These are phyloP conservation scores for Drepanosiphum platanoidis DNA, from an alignment of 2,888 invertebrate genomes.

Conservation along the genomic window DNA sequence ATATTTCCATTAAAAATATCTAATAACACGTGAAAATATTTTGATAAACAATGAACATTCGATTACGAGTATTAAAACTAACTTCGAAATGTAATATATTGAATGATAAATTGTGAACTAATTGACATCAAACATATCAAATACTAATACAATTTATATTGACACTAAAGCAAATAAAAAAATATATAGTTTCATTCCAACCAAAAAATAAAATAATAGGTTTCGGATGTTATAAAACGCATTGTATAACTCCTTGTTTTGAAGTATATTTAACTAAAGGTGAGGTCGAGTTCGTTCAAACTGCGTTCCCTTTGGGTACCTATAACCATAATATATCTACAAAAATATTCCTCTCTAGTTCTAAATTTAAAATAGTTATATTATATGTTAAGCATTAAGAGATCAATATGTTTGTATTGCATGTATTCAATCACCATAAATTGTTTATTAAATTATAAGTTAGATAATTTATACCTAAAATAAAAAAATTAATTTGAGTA, in stretches of 20 bases:
- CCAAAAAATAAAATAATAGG: conserved; percentile 15
- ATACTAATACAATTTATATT: neutral
- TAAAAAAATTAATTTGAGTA: too few relatives aligned
- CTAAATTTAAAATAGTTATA: neutral
- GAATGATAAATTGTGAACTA: neutral
- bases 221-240: conserved; percentile 41
- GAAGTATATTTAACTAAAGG: conserved; percentile 23
- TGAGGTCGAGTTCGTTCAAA: conserved; percentile 30
- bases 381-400: neutral
- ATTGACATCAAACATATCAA: neutral
- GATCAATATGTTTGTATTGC: neutral
- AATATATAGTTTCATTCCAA: neutral
- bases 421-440: too few relatives aligned
- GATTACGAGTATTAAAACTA: too few relatives aligned
- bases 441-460: too few relatives aligned
- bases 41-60: too few relatives aligned
- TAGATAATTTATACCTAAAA: too few relatives aligned
- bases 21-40: too few relatives aligned
- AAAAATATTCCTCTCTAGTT: neutral
- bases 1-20: too few relatives aligned
- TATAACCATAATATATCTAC: neutral
- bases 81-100: neutral
- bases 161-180: neutral
- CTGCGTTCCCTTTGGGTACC: neutral
- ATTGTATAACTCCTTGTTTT: conserved; percentile 14